A percentile compares a stretch with the other conserved stretches of the same genome.
Conservation (phyloP, 2,888 invertebrate genomes). For the Mythimna albipuncta region DNA sequence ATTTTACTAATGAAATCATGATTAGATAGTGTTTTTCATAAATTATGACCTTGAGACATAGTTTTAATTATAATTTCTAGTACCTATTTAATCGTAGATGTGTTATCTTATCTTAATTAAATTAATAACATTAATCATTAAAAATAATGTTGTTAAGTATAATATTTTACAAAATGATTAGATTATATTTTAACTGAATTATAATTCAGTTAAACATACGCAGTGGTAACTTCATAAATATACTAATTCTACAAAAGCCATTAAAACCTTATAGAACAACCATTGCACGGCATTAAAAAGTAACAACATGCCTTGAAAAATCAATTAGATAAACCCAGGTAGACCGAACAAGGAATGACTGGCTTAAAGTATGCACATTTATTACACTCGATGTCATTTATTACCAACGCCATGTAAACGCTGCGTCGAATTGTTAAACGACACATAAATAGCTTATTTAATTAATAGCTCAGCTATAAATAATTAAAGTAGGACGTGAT, state of each 20-base stretch:
- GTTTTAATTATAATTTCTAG: too few relatives aligned
- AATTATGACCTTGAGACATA: not conserved
- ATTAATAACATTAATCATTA: too few relatives aligned
- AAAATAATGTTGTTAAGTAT: too few relatives aligned
- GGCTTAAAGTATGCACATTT: constrained; percentile 25
- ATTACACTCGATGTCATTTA: constrained; percentile 41
- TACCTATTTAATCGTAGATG: too few relatives aligned
- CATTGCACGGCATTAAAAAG: constrained; percentile 16
- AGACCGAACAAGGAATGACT: constrained; percentile 16
- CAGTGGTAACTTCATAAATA: not conserved
- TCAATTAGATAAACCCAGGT: constrained; percentile 10
- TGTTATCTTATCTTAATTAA: too few relatives aligned
- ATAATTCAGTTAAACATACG: not conserved
- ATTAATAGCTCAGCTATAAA: constrained; percentile 24
- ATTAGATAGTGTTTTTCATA: not conserved
- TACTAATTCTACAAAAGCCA: not conserved
- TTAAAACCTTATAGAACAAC: not conserved
- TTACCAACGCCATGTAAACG: constrained; percentile 27
- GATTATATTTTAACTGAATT: too few relatives aligned
- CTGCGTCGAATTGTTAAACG: constrained; percentile 41
- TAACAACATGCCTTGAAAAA: constrained; percentile 3
- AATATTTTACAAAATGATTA: too few relatives aligned
- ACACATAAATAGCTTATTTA: constrained; percentile 28
- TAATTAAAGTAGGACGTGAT: constrained; percentile 9
- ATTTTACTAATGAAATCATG: constrained; percentile 1